Evolutionary conservation across 1,140 invertebrate genomes (phyloP).

Genomic region (Scaptomyza hsui): DNA sequence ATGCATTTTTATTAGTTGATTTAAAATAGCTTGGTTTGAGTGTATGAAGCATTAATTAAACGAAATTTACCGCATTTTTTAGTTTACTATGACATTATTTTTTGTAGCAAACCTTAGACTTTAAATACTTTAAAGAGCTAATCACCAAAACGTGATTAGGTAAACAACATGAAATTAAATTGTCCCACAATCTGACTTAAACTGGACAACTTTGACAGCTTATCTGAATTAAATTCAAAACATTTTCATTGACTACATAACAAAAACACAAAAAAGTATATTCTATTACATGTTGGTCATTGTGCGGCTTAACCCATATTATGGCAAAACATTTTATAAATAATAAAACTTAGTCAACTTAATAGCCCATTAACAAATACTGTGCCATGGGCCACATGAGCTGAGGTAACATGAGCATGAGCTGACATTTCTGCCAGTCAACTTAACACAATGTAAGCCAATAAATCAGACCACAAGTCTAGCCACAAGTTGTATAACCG

Average conservation of each 20-base stretch:
- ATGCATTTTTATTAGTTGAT: too few species aligned
- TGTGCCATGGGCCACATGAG: conserved; percentile 9
- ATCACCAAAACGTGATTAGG: too few species aligned
- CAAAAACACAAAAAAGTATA: too few species aligned
- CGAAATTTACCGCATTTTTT: too few species aligned
- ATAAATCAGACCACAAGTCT: conserved; percentile 56
- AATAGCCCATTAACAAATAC: conserved; percentile 17
- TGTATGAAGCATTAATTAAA: too few species aligned
- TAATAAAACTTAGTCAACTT: neutral
- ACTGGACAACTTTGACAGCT: neutral
- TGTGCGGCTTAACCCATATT: neutral
- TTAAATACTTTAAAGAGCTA: too few species aligned
- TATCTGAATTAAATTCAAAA: neutral
- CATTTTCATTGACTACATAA: neutral
- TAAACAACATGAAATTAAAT: neutral
- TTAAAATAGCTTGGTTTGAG: too few species aligned
- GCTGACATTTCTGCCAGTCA: conserved; percentile 28
- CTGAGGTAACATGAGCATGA: conserved; percentile 10
- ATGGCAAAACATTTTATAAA: neutral
- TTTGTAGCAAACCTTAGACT: too few species aligned
- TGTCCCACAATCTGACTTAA: neutral
- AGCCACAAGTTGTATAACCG: conserved; percentile 39
- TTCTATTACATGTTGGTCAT: neutral
- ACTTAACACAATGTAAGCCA: conserved; percentile 28
- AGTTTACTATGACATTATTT: too few species aligned